Percentiles rank a stretch among this genome's conserved stretches.
Conservation (phyloP, 1,140 invertebrate genomes). For the Trypoxylus dichotomus region DNA sequence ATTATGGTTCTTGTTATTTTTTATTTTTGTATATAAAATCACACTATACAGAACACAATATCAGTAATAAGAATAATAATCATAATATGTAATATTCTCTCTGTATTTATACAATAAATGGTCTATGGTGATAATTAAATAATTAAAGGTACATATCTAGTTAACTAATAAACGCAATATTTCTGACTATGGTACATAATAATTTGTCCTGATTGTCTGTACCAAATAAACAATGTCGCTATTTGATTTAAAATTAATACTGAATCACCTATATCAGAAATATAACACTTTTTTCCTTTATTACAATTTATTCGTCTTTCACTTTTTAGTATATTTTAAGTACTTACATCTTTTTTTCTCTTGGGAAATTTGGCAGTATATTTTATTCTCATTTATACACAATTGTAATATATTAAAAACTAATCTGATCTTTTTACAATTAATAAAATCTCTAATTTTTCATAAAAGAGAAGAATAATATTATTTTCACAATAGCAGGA, state of each 20-base stretch:
- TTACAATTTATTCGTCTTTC: not conserved
- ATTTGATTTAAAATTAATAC: constrained; percentile 24
- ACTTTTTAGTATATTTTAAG: not conserved
- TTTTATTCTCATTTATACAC: not conserved
- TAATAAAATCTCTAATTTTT: not conserved
- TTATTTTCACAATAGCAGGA: not conserved
- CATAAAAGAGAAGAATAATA: not conserved
- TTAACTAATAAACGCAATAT: not conserved
- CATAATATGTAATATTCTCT: not conserved
- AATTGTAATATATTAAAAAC: constrained; percentile 19
- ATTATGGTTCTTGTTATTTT: not conserved
- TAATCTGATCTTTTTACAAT: not conserved
- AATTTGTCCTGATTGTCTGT: constrained; percentile 29
- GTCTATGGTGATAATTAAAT: not conserved
- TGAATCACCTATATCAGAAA: constrained; percentile 20
- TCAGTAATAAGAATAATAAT: not conserved
- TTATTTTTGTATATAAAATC: constrained; percentile 28
- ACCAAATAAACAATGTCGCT: constrained; percentile 14
- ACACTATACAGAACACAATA: constrained; percentile 29
- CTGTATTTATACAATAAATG: not conserved
- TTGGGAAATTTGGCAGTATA: constrained; percentile 28
- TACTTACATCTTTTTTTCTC: not conserved
- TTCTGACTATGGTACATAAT: not conserved
- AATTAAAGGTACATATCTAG: not conserved
- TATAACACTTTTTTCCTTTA: not conserved